These are phyloP conservation scores for Gorsachius magnificus DNA, from an alignment of 2,797 vertebrate genomes.

Conservation along the genomic window DNA sequence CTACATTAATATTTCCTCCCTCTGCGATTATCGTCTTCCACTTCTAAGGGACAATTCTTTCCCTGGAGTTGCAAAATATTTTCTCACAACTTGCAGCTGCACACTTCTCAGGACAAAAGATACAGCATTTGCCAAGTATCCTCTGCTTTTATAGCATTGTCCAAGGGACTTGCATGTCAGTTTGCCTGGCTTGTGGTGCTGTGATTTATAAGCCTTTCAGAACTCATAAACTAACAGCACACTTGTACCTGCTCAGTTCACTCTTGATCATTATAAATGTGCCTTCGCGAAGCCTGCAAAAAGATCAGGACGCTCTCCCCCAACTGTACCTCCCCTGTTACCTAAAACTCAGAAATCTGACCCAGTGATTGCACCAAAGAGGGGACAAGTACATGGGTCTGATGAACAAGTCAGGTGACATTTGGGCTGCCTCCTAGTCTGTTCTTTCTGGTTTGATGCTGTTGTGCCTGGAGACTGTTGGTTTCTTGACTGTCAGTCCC, in stretches of 20 bases:
- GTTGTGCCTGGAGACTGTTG: not conserved
- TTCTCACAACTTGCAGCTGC: not conserved
- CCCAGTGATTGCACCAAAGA: not conserved
- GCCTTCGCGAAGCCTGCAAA: not conserved
- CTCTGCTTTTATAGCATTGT: not conserved
- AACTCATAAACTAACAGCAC: not conserved
- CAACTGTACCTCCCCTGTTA: not conserved
- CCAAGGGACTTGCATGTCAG: not conserved
- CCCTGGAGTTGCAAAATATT: not conserved
- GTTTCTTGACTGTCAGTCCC: not conserved
- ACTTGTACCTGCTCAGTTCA: not conserved
- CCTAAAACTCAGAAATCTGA: not conserved
- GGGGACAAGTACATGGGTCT: not conserved
- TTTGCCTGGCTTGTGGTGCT: not conserved
- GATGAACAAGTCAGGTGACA: not conserved
- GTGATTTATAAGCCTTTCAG: slow-evolving; percentile 16
- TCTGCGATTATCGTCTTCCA: not conserved
- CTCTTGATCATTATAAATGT: not conserved
- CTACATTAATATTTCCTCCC: not conserved
- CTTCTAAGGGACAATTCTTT: not conserved
- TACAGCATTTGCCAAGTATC: not conserved
- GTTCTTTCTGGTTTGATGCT: not conserved
- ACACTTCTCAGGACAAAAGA: not conserved
- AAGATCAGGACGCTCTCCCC: not conserved
- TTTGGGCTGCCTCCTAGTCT: not conserved